A percentile compares a stretch with the other conserved stretches of the same genome.
These are phyloP conservation scores for Aegithalos caudatus DNA, from an alignment of 2,113 vertebrate species.

Conservation along the genomic window DNA sequence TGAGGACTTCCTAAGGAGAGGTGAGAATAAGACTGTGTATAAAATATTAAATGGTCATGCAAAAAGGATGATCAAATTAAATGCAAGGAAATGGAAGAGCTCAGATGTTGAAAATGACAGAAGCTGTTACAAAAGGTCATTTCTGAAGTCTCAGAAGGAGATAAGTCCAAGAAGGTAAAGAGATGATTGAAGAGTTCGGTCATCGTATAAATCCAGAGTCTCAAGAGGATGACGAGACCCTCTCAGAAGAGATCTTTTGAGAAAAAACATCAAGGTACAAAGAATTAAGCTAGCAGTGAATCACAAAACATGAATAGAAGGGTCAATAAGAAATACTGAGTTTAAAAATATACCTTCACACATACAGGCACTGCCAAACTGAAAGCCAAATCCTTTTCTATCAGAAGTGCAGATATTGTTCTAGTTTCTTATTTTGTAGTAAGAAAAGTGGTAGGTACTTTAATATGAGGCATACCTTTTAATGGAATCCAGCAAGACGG, in stretches of 20 bases:
- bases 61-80: not conserved
- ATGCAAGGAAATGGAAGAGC: not conserved
- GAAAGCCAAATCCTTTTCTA: not conserved
- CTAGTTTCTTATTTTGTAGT: not conserved
- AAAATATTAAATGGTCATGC: not conserved
- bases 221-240: not conserved
- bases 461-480: not conserved
- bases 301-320: not conserved
- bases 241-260: not conserved
- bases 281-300: not conserved
- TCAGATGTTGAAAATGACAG: not conserved
- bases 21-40: not conserved
- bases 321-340: not conserved
- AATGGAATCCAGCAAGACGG: not conserved
- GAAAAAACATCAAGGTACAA: not conserved
- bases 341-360: not conserved
- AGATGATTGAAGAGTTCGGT: not conserved
- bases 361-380: not conserved
- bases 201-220: not conserved
- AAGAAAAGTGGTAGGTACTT: not conserved
- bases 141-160: not conserved
- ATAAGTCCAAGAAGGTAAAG: not conserved
- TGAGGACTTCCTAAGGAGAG: not conserved
- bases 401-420: not conserved
- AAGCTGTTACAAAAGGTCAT: not conserved